Percentiles rank a stretch among this genome's conserved stretches.
These are phyloP conservation scores for Saguinus imperator DNA, from an alignment of 2,113 vertebrate species.

Conservation along the genomic window DNA sequence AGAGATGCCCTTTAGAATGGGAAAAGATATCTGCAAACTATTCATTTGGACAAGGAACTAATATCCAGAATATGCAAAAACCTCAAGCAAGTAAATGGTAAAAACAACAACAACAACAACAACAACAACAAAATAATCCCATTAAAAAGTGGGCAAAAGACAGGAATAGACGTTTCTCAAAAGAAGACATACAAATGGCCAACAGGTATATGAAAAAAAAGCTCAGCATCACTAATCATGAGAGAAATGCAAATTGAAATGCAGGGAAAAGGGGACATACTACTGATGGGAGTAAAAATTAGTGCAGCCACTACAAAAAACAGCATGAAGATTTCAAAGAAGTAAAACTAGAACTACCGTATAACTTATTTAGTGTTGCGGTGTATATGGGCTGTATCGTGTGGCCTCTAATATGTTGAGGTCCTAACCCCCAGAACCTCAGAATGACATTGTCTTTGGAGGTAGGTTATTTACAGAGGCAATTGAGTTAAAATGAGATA, in stretches of 20 bases:
- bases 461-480: neutral
- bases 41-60: neutral
- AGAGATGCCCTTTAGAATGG: neutral
- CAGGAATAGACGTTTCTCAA: neutral
- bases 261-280: neutral
- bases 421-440: neutral
- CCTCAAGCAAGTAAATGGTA: neutral
- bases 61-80: neutral
- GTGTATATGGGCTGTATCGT: neutral
- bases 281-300: neutral
- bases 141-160: neutral
- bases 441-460: neutral
- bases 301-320: neutral
- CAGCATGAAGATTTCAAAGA: neutral
- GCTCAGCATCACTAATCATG: neutral
- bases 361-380: neutral
- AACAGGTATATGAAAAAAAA: neutral
- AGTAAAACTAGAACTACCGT: neutral
- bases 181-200: neutral
- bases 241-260: neutral
- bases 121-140: neutral
- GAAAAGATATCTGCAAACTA: neutral
- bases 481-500: neutral
- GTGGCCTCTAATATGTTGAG: neutral
- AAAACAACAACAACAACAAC: neutral